phyloP scores from a whole-genome alignment of 2,888 invertebrate species.

The Chrysina gloriosa region DNA sequence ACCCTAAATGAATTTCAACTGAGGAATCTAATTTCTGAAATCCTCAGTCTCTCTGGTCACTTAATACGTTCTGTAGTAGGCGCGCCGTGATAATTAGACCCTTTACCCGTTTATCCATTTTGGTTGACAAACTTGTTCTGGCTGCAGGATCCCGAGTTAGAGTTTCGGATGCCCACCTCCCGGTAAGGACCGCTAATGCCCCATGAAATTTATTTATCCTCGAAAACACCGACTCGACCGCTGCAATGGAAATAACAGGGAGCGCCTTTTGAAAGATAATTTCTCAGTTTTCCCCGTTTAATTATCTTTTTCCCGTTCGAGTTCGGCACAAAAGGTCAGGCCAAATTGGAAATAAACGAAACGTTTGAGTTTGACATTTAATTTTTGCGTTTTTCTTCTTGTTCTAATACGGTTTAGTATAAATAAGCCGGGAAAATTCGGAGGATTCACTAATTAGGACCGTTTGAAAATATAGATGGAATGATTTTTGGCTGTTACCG shows the following conservation, averaged over 20 bases:
- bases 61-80: slow-evolving; percentile 38
- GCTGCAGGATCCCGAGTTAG: slow-evolving; percentile 13
- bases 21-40: slow-evolving; percentile 41
- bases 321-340: neutral
- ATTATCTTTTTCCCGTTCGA: slow-evolving; percentile 18
- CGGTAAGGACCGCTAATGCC: slow-evolving; percentile 27
- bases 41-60: slow-evolving; percentile 37
- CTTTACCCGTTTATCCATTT: slow-evolving; percentile 38
- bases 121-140: slow-evolving; percentile 40
- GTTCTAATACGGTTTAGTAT: too few relatives aligned
- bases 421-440: neutral
- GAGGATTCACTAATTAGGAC: neutral
- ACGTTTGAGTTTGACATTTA: slow-evolving; percentile 18
- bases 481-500: too few relatives aligned
- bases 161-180: slow-evolving; percentile 10
- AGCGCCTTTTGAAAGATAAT: slow-evolving; percentile 35
- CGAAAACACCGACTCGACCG: slow-evolving; percentile 27
- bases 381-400: neutral
- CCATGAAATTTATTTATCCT: slow-evolving; percentile 41
- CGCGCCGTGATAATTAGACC: slow-evolving; percentile 39
- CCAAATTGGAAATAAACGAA: slow-evolving; percentile 1
- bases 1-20: slow-evolving; percentile 37
- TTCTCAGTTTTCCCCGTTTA: slow-evolving; percentile 25
- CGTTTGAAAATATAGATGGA: neutral
- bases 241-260: slow-evolving; percentile 36